Base-by-base conservation (phyloP, 2,113 vertebrate genomes). In the Toxostoma redivivum region DNA sequence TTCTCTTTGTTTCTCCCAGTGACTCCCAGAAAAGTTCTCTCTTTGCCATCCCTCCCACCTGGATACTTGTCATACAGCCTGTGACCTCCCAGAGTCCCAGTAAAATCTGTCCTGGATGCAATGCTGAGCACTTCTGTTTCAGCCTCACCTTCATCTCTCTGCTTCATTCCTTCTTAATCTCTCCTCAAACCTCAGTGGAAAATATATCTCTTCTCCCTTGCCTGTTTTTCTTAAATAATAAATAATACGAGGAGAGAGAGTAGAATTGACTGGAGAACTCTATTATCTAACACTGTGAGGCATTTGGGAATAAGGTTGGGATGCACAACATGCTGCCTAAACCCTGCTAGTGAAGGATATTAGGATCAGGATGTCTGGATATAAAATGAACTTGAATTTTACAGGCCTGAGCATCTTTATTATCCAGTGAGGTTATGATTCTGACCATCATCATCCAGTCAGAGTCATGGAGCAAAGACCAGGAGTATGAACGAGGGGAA, bases 211-310 rank as follows among this genome's bases (percentile, higher is more conserved):
- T 97, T 91, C 54, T 94, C 86, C 73, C 61, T 84, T 86, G 57
- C 57, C 69, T 90, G 18, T 71, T 85, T 92, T 91, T 80, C 80
- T 94, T 96, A 94, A 94, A 91, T 94, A 96, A 97, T 84, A 94
- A 86, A 94, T 90, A 85, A 77, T 86, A 82, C 77, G 65, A 84
- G 42, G 48, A 69, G 57, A 37, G 82, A 40, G n/a, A 86, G 56
- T 35, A 44, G 81, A 88, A 93, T 69, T 88, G 80, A 67, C 70
- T 74, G 42, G 40, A 91, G 78, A 86, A 58, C 40, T 86, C 71
- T 81, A 82, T 94, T 94, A 94, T 91, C 88, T 94, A 72, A 50
- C n/a, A 33, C 33, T 23, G 40, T 31, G 62, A 91, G 62, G 65
- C 27, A 3, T 61, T 44, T 80, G 71, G 42, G 58, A 92, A 62